These are phyloP conservation scores for Epinephelus fuscoguttatus DNA, from an alignment of 2,113 vertebrate genomes.

Conservation along the genomic window DNA sequence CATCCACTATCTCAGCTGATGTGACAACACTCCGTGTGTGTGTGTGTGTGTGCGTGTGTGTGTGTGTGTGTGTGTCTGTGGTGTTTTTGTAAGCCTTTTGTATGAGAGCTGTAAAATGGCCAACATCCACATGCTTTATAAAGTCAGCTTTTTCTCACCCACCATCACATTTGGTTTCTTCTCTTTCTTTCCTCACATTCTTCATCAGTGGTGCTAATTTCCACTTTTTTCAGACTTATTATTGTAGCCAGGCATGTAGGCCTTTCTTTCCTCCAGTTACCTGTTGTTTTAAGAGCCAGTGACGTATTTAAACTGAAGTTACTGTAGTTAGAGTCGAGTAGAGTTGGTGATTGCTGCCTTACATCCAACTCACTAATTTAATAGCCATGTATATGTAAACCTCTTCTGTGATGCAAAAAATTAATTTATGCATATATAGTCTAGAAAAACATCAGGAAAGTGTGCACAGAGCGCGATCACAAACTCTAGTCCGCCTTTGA, in stretches of 20 bases:
- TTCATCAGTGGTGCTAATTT: conserved; percentile 55
- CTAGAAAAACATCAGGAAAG: conserved; percentile 48
- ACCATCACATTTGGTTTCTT: conserved; percentile 73
- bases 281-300: conserved; percentile 30
- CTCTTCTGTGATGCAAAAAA: conserved; percentile 78
- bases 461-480: conserved; percentile 53
- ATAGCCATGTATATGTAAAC: conserved; percentile 70
- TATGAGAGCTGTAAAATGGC: conserved; percentile 88
- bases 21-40: conserved; percentile 67
- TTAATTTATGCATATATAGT: conserved; percentile 83
- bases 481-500: conserved; percentile 77
- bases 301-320: conserved; percentile 54
- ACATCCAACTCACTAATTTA: conserved; percentile 61
- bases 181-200: conserved; percentile 61
- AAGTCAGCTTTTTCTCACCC: conserved; percentile 85
- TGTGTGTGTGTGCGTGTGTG: conserved; percentile 63
- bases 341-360: conserved; percentile 68
- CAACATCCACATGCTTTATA: conserved; percentile 86
- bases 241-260: conserved; percentile 31
- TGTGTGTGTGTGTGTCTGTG: conserved; percentile 59
- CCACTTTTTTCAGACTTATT: conserved; percentile 6
- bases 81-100: conserved; percentile 92
- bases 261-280: conserved; percentile 12
- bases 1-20: conserved; percentile 51
- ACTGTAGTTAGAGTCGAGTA: conserved; percentile 51